Evolutionary conservation across 2,797 vertebrate genomes (phyloP), one percentile per base, ranked within the genome.

Genomic region (Bradypodion pumilum): DNA sequence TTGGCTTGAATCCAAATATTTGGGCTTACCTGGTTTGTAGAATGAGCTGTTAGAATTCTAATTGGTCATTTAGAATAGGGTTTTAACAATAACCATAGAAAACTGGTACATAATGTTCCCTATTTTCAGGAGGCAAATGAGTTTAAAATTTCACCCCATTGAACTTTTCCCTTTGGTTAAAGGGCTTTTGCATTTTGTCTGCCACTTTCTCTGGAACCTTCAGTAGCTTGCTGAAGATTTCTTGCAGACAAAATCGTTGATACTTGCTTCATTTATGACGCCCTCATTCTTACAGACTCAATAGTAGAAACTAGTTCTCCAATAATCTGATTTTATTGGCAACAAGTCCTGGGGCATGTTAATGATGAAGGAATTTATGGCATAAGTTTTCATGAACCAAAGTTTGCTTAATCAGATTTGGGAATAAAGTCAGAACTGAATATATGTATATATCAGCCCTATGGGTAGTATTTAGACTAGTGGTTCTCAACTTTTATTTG

Each of bases 1-100:
- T 52, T 83, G 74, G 74, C 74, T 60, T 25, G 60, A 70, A 40
- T 59, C n/a, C 63, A 83, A 83, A 10, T 62, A 72, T 78, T 78
- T 49, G 23, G 77, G 56, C 25, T 78, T 62, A 70, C 74, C 8
- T 60, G 37, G 40, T 6, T 35, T 78, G n/a, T 62, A 78, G 29
- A 60, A 8, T 46, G 21, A 35, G 37, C 44, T 68, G 40, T 37
- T 78, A 46, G 52, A 49, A 84, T 49, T 52, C 23, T 62, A 72
- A 78, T 70, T 13, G 59, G 23, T 56, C 32, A 49, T 74, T 62
- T 81, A 81, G 21, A 29, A 19, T 12, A 68, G 37, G 56, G 35
- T 10, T 76, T 25, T 7, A 29, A 19, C 46, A 83, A 59, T 76
- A 75, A 75, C 7, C 29, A 56, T 59, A 77, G 49, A 77, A 69